A percentile compares a stretch with the other conserved stretches of the same genome.
Evolutionary conservation across 2,888 invertebrate genomes (phyloP).

Genomic region (Lasioglossum calceatum): DNA sequence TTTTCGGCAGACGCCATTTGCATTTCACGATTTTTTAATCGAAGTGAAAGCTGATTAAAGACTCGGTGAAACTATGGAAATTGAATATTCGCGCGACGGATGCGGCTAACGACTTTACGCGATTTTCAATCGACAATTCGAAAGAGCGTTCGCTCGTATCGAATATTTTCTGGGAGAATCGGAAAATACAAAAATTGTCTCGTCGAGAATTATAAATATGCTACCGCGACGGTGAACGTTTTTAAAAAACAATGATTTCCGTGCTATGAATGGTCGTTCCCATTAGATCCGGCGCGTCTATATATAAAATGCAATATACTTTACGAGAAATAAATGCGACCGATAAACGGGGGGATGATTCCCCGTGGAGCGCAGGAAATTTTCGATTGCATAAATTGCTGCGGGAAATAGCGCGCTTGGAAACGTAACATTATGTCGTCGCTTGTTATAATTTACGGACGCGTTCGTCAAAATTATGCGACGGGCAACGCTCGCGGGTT

Average conservation of each 20-base stretch:
- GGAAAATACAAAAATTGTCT: neutral
- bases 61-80: neutral
- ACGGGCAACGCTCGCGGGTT: neutral
- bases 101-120: neutral
- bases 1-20: neutral
- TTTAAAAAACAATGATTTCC: neutral
- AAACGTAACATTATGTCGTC: conserved; percentile 27
- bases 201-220: neutral
- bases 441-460: conserved; percentile 47
- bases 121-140: neutral
- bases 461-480: conserved; percentile 53
- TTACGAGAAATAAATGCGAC: neutral
- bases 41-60: neutral
- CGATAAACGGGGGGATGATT: conserved; percentile 33
- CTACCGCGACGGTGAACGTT: neutral
- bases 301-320: conserved; percentile 13
- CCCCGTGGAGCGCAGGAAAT: conserved; percentile 30
- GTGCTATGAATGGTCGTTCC: neutral
- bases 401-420: conserved; percentile 18
- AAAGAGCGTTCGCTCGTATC: neutral
- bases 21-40: neutral
- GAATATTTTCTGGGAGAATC: neutral
- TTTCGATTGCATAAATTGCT: conserved; percentile 47
- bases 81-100: conserved; percentile 2
- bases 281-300: neutral